phyloP scores from a whole-genome alignment of 2,888 invertebrate species.

The Stenotaenia linearis region DNA sequence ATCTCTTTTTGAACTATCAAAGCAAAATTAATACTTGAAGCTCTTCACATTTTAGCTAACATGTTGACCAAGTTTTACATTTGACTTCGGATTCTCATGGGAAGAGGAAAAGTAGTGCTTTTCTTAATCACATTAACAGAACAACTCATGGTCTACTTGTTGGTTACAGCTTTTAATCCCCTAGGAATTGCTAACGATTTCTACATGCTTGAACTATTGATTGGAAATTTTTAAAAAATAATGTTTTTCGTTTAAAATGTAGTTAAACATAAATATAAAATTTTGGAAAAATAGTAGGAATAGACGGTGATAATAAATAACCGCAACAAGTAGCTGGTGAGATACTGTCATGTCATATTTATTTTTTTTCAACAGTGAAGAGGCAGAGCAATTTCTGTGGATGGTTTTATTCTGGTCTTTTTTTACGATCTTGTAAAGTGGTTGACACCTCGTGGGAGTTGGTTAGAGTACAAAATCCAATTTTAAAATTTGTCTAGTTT shows the following conservation, averaged over 20 bases:
- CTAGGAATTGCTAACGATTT: neutral
- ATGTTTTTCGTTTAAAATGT: too few species aligned
- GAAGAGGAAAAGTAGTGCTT: neutral
- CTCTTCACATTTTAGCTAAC: too few species aligned
- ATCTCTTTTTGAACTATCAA: too few species aligned
- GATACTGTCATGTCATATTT: too few species aligned
- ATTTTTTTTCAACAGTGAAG: neutral
- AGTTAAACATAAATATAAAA: too few species aligned
- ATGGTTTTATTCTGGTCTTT: neutral
- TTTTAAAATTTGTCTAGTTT: conserved; percentile 12
- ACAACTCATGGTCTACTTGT: neutral
- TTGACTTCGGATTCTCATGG: neutral
- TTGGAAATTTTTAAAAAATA: neutral
- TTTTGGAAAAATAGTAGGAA: too few species aligned
- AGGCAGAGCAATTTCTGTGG: neutral
- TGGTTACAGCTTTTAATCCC: neutral
- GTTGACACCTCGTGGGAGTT: neutral
- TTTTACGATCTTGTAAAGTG: conserved; percentile 6
- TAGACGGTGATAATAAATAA: too few species aligned
- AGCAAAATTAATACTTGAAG: too few species aligned
- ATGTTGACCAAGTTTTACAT: neutral
- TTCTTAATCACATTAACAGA: neutral
- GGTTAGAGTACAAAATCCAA: neutral
- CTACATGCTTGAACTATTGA: neutral
- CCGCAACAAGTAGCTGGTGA: too few species aligned